Conservation (phyloP, 1,140 invertebrate genomes). For the Neuroterus valhalla region DNA sequence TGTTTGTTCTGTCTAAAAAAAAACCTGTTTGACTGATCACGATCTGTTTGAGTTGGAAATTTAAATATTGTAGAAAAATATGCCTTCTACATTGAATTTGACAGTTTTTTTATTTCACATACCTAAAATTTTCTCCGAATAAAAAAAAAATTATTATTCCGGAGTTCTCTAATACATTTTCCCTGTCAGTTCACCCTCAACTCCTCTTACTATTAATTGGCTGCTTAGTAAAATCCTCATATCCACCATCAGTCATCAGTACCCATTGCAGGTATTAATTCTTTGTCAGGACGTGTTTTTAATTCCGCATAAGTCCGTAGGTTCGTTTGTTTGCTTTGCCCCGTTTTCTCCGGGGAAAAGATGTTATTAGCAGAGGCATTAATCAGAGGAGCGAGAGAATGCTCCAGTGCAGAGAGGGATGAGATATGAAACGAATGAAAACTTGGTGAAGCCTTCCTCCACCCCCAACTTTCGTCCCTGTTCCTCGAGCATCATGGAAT, state of each 20-base stretch:
- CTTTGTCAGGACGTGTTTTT: slow-evolving; percentile 68
- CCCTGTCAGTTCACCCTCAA: too few species aligned
- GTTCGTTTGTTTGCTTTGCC: slow-evolving; percentile 40
- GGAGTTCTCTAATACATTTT: too few species aligned
- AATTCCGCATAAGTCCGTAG: slow-evolving; percentile 72
- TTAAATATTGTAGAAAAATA: too few species aligned
- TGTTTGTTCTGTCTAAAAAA: too few species aligned
- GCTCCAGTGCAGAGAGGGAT: slow-evolving; percentile 41
- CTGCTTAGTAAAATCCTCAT: neutral
- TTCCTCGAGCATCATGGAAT: slow-evolving; percentile 1
- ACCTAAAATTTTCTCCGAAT: too few species aligned
- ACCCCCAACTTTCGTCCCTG: slow-evolving; percentile 32
- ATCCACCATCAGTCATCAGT: neutral
- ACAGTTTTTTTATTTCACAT: too few species aligned
- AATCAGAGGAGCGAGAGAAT: slow-evolving; percentile 62
- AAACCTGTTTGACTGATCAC: too few species aligned
- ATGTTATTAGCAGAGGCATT: slow-evolving; percentile 74
- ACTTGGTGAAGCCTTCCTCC: slow-evolving; percentile 52
- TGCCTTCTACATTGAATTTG: too few species aligned
- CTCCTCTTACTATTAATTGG: too few species aligned
- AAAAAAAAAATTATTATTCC: too few species aligned
- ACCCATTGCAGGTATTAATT: slow-evolving; percentile 9
- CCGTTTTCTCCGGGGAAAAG: slow-evolving; percentile 64
- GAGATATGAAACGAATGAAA: slow-evolving; percentile 72
- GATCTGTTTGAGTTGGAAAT: too few species aligned